Conservation (phyloP, 2,113 vertebrate genomes). For the Sisor rabdophorus region DNA sequence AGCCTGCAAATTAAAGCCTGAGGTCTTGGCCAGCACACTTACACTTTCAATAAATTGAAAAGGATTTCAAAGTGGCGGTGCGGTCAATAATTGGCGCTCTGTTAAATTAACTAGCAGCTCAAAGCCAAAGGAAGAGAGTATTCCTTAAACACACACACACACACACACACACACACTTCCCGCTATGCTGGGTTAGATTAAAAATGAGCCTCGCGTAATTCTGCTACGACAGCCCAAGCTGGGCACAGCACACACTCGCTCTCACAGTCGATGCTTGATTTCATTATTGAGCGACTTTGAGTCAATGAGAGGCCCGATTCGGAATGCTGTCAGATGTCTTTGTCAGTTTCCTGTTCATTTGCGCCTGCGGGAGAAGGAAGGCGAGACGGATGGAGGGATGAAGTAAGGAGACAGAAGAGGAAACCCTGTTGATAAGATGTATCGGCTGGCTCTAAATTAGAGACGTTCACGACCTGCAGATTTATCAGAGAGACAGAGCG, state of each 20-base stretch:
- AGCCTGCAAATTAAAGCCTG: conserved; percentile 38
- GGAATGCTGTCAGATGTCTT: conserved; percentile 33
- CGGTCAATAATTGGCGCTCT: conserved; percentile 66
- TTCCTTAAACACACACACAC: conserved; percentile 27
- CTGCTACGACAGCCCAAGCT: conserved; percentile 14
- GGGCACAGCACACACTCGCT: conserved; percentile 3
- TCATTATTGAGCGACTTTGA: conserved; percentile 38
- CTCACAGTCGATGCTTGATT: conserved; percentile 32
- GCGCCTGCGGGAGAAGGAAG: conserved; percentile 17
- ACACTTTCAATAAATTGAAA: conserved; percentile 48
- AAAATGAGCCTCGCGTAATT: conserved; percentile 47
- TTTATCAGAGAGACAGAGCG: conserved; percentile 26
- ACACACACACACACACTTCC: conserved; percentile 44
- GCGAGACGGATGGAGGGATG: conserved; percentile 19
- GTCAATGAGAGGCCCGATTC: conserved; percentile 37
- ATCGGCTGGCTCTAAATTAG: conserved; percentile 44
- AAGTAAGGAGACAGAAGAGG: conserved; percentile 26
- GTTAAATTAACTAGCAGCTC: conserved; percentile 63
- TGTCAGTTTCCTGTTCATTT: conserved; percentile 37
- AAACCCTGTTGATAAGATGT: conserved; percentile 43
- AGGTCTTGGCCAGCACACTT: conserved; percentile 38
- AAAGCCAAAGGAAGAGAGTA: conserved; percentile 57
- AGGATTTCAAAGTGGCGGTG: conserved; percentile 58
- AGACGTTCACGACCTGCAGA: conserved; percentile 36
- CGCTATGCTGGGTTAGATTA: conserved; percentile 49